Evolutionary conservation across 2,113 vertebrate genomes (phyloP).

Genomic region (Tauraco erythrolophus): DNA sequence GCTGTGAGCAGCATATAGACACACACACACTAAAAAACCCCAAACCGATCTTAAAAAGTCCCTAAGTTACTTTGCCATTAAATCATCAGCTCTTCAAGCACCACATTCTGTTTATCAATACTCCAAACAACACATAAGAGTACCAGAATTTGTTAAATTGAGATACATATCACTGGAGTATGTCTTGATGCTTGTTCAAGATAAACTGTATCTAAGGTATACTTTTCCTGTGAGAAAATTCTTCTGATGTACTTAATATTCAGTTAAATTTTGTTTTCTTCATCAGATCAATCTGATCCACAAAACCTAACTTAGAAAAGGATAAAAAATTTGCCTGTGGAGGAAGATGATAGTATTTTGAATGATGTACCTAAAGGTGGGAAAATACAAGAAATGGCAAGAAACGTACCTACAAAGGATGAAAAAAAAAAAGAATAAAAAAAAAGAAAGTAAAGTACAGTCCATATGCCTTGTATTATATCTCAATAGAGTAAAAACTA

Average conservation of each 20-base stretch:
- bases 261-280: not conserved
- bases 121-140: not conserved
- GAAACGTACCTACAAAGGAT: not conserved
- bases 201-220: fast-evolving
- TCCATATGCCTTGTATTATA: not conserved
- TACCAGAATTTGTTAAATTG: not conserved
- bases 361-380: not conserved
- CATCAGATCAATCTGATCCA: not conserved
- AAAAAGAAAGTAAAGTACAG: not conserved
- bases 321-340: not conserved
- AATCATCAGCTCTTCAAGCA: not conserved
- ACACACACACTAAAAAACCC: not conserved
- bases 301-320: not conserved
- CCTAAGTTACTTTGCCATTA: not conserved
- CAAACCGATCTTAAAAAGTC: not conserved
- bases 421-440: not conserved
- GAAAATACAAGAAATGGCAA: not conserved
- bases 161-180: not conserved
- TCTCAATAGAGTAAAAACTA: not conserved
- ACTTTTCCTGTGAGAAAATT: not conserved
- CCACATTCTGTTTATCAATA: fast-evolving
- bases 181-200: not conserved
- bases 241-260: not conserved
- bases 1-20: not conserved
- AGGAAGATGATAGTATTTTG: not conserved